These are phyloP conservation scores for Apogon hyalosoma DNA, from an alignment of 2,797 vertebrate species.

Conservation along the genomic window DNA sequence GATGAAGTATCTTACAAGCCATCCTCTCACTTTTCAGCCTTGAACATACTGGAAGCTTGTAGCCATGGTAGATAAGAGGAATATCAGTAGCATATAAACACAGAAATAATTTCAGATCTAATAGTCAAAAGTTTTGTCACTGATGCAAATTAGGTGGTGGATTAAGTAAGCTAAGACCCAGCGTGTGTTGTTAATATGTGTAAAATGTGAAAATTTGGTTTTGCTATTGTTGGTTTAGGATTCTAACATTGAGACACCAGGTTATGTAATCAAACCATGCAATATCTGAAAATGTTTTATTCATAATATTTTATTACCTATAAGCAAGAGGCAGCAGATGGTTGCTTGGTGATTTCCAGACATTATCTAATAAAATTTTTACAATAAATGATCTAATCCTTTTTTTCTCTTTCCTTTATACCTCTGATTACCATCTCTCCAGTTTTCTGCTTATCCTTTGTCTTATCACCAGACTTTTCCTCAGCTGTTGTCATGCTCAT, in stretches of 20 bases:
- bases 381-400: background rate
- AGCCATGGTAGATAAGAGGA: background rate
- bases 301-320: background rate
- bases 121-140: background rate
- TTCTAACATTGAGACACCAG: background rate
- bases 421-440: background rate
- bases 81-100: background rate
- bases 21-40: background rate
- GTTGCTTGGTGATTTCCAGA: background rate
- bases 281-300: background rate
- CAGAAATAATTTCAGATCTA: background rate
- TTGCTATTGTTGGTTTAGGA: background rate
- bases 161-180: background rate
- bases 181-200: background rate
- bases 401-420: background rate
- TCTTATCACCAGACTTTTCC: slow-evolving; percentile 1
- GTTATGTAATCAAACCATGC: background rate
- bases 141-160: background rate
- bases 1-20: background rate
- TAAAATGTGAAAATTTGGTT: background rate
- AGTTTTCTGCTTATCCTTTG: background rate
- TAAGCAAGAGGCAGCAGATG: background rate
- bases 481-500: background rate
- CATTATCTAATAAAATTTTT: background rate
- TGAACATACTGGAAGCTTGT: slow-evolving; percentile 4